A percentile compares a stretch with the other conserved stretches of the same genome.
Conservation (phyloP, 2,888 invertebrate genomes). For the Protonemura montana region DNA sequence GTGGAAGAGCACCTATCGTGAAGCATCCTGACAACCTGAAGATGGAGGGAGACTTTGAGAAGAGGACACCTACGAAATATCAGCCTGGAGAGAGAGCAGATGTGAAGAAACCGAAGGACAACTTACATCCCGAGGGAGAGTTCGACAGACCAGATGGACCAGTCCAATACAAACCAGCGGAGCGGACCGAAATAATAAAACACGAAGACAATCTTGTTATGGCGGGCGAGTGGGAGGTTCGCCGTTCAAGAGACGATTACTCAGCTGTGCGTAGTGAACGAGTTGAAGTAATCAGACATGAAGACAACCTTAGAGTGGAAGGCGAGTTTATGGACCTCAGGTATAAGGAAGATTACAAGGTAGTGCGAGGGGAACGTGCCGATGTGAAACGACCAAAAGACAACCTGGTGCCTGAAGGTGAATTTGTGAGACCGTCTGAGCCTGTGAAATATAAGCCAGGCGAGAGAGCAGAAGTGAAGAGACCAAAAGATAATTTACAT, state of each 20-base stretch:
- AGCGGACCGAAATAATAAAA: slow-evolving; percentile 52
- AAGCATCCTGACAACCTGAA: slow-evolving; percentile 53
- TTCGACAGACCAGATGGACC: slow-evolving; percentile 55
- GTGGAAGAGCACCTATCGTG: slow-evolving; percentile 50
- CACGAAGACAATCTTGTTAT: slow-evolving; percentile 58
- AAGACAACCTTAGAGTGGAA: slow-evolving; percentile 65
- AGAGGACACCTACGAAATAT: slow-evolving; percentile 54
- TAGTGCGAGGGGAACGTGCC: slow-evolving; percentile 60
- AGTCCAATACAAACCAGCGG: slow-evolving; percentile 64
- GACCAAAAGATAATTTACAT: slow-evolving; percentile 53
- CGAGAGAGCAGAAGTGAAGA: slow-evolving; percentile 53
- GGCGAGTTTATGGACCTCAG: slow-evolving; percentile 65
- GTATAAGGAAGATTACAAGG: slow-evolving; percentile 40
- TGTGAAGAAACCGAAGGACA: slow-evolving; percentile 65
- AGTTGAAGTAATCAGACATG: slow-evolving; percentile 69
- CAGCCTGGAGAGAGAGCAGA: slow-evolving; percentile 65
- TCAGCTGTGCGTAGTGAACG: slow-evolving; percentile 68
- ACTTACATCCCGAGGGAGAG: slow-evolving; percentile 53
- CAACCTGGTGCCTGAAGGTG: slow-evolving; percentile 61
- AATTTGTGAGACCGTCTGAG: slow-evolving; percentile 64
- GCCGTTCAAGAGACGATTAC: slow-evolving; percentile 63
- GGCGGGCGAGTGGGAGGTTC: slow-evolving; percentile 57
- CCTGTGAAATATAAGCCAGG: slow-evolving; percentile 56
- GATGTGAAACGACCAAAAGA: slow-evolving; percentile 56
- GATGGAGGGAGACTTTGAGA: slow-evolving; percentile 55